A percentile compares a stretch with the other conserved stretches of the same genome.
phyloP scores from a whole-genome alignment of 2,888 invertebrate genomes.

The Oscheius sp. region DNA sequence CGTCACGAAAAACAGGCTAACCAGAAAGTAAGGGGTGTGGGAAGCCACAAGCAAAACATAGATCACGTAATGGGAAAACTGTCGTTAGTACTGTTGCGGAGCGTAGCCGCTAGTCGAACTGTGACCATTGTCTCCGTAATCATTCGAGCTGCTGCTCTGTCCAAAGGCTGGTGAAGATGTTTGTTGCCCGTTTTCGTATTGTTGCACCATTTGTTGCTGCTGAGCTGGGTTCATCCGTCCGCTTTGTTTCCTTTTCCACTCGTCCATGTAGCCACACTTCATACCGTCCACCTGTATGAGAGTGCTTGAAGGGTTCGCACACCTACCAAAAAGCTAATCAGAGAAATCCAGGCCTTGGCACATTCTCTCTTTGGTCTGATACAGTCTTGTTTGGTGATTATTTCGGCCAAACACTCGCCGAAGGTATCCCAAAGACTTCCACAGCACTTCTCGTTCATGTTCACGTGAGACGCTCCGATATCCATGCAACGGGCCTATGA shows the following conservation, averaged over 20 bases:
- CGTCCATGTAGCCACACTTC: slow-evolving; percentile 67
- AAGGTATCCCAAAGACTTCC: slow-evolving; percentile 69
- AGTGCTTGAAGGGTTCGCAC: background rate
- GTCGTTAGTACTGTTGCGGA: background rate
- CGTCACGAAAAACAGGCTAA: slow-evolving; percentile 12
- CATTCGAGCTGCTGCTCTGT: slow-evolving; percentile 2
- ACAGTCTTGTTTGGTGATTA: slow-evolving; percentile 66
- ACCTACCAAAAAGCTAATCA: slow-evolving; percentile 65
- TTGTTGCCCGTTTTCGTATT: background rate
- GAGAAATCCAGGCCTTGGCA: slow-evolving; percentile 68
- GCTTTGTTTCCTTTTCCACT: slow-evolving; percentile 58
- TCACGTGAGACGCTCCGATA: slow-evolving; percentile 66
- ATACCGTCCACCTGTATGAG: slow-evolving; percentile 62
- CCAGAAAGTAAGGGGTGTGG: background rate
- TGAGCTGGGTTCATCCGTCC: slow-evolving; percentile 17
- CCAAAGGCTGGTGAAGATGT: background rate
- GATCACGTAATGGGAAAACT: background rate
- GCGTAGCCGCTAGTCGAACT: slow-evolving; percentile 7
- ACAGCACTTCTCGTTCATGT: slow-evolving; percentile 62
- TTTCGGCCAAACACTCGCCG: slow-evolving; percentile 70
- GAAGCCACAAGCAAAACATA: slow-evolving; percentile 7
- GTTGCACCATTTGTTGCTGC: slow-evolving; percentile 3
- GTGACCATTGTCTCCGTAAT: slow-evolving; percentile 7
- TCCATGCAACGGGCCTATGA: slow-evolving; percentile 62
- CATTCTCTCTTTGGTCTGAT: slow-evolving; percentile 71